A percentile compares a stretch with the other conserved stretches of the same genome.
These are phyloP conservation scores for Sympetrum striolatum DNA, from an alignment of 2,888 invertebrate species.

Conservation along the genomic window DNA sequence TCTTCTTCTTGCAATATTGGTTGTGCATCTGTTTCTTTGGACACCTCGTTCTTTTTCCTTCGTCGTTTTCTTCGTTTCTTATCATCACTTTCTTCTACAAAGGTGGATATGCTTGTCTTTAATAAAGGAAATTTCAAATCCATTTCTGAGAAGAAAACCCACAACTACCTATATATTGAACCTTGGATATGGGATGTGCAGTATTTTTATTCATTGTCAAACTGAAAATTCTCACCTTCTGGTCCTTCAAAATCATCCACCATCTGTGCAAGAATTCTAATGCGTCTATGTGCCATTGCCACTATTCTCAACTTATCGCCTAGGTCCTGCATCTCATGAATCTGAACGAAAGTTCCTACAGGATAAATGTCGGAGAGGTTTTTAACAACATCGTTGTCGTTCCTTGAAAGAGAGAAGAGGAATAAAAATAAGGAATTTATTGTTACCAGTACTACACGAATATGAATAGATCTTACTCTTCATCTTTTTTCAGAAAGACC, in stretches of 20 bases:
- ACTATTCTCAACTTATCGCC: slow-evolving; percentile 89
- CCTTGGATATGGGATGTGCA: neutral
- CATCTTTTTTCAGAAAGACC: slow-evolving; percentile 91
- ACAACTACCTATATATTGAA: neutral
- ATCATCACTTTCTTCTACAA: slow-evolving; percentile 70
- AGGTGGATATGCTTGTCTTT: slow-evolving; percentile 82
- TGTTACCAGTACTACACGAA: neutral
- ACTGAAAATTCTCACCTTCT: slow-evolving; percentile 59
- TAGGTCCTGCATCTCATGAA: slow-evolving; percentile 95
- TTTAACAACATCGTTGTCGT: slow-evolving; percentile 84
- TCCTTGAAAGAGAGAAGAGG: slow-evolving; percentile 59
- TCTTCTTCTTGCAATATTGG: slow-evolving; percentile 59
- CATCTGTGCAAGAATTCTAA: slow-evolving; percentile 80
- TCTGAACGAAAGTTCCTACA: slow-evolving; percentile 96
- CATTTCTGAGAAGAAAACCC: slow-evolving; percentile 64
- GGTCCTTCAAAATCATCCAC: slow-evolving; percentile 74
- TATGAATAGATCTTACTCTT: slow-evolving; percentile 67
- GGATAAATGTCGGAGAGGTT: slow-evolving; percentile 85
- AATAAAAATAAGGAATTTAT: neutral
- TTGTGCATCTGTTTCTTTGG: slow-evolving; percentile 62
- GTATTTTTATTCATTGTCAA: neutral
- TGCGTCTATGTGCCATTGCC: slow-evolving; percentile 92
- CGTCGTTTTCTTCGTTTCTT: slow-evolving; percentile 47
- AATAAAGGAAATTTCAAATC: slow-evolving; percentile 83
- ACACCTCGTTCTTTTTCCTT: slow-evolving; percentile 46